Evolutionary conservation across 2,888 invertebrate species (phyloP), one percentile per base, ranked within the genome.

Genomic region (Tachina lurida): DNA sequence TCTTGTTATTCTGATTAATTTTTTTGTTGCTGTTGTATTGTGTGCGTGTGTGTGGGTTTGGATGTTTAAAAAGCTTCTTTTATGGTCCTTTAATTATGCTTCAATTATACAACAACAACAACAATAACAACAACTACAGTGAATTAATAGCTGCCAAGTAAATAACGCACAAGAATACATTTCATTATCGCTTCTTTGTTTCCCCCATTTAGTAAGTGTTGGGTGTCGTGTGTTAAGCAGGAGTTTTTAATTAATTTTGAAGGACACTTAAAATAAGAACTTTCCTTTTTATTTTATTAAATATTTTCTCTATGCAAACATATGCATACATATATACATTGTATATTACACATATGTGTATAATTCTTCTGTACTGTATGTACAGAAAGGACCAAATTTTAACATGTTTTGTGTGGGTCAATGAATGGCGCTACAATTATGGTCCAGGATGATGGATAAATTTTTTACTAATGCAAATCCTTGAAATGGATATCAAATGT

Each of bases 51-150:
- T 62, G 43, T n/a, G 10, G 10, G 41, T 15, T 12, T 43, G 15
- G 19, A 12, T 31, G 31, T 7, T 31, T 31, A 39, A 45, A 52
- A 22, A 13, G 13, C 43, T 10, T 22, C 45, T 56, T 19, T 70
- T 75, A 73, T 80, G 76, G 67, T 47, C 68, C 67, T 68, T 77
- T 81, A 84, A 77, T 77, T 84, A 56, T 77, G 76, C 82, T 85
- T 70, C 74, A 74, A 82, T 81, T 85, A 81, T 70, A 70, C 65
- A 74, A 56, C 58, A 74, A 22, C 49, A 77, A 77, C 12, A 31
- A 31, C 31, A 31, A 31, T 4, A 31, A 31, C 31, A 31, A 22
- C 49, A 77, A 77, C 7, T 63, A 43, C 60, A 68, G 63, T 54
- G 49, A 79, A 54, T 67, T 63, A 73, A 31, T 73, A 76, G 52